Base-by-base conservation (phyloP, 1,140 invertebrate genomes). In the Tetragonula clypearis region DNA sequence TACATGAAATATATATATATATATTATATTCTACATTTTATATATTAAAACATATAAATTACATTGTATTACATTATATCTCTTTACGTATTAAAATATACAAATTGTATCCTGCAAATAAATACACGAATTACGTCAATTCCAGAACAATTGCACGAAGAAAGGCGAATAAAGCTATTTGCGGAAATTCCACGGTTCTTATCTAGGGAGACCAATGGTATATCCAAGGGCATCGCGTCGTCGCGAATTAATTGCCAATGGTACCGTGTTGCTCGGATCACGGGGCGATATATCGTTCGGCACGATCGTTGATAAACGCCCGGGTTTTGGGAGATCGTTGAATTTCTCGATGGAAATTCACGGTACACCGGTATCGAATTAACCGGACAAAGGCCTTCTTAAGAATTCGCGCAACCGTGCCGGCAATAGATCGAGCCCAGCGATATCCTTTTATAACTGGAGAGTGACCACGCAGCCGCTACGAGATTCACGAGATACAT, bases 401-500 rank as follows among this genome's bases (percentile, higher is more conserved):
- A 85, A 88, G 85, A 72, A 91, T 88, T 88, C 88, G 87, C 89
- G 88, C 86, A 88, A 91, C 86, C 91, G 86, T 76, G 58, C 86
- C 55, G 75, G 85, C 87, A 73, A 90, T 86, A 89, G 91, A 92
- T 92, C 83, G 90, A 83, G 83, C 77, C 82, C 81, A 26, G 80
- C 72, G 92, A 92, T 92, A 92, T 74, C 88, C 89, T 89, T 30
- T 88, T 92, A 92, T 88, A 89, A 91, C 85, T 87, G 85, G 78
- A 77, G 86, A 79, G 86, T 92, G 92, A 90, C 92, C 92, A 90
- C 86, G 87, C 90, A 87, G 76, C 87, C 90, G 82, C 87, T 86
- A 56, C 80, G 68, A 92, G 90, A 92, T 93, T 87, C 78, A 26
- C 72, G 41, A 90, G 93, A 94, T 94, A 94, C 93, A 94, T 94